Evolutionary conservation across 2,888 invertebrate genomes (phyloP), one percentile per base, ranked within the genome.

Genomic region (Sinotaia quadrata): DNA sequence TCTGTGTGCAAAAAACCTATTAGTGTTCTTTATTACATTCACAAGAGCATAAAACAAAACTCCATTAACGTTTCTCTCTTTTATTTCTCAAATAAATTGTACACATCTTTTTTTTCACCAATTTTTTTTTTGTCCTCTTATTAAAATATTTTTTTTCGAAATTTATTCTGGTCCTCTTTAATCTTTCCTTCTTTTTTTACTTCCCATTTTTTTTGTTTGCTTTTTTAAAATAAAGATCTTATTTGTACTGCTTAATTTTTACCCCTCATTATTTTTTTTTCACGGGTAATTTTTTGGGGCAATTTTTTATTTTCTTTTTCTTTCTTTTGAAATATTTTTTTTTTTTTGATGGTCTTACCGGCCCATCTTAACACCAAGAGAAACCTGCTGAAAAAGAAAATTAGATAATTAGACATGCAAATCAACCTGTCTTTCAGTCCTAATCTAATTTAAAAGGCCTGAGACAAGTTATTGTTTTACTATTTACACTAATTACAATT

Each of bases 331-430:
- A 24, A n/a, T 56, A 24, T 56, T 24, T 44, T 60, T 24, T 36
- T 60, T 27, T 36, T 24, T 44, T 21, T 18, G 29, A 31, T 29
- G 15, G 7, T 24, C 51, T 37, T 59, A 34, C 27, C 44, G 15
- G 15, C 24, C 36, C 60, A 24, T 60, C 60, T 37, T 37, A 24
- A 34, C 36, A 41, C 24, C 24, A 5, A 36, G 33, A 49, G 3
- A 24, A 27, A 34, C 21, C 51, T 33, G 51, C 49, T 49, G 56
- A 47, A 41, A 71, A 71, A 37, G 34, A 51, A 27, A 67, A 57
- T 31, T 52, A 21, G 29, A 12, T 18, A 44, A 58, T 57, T 49
- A 69, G 41, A 36, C n/a, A 57, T 56, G 57, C 47, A 60, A 24
- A 61, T 52, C 63, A 63, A 34, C 37, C 2, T 34, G 7, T 34